Conservation (phyloP, 2,113 vertebrate species). For the Progne subis region DNA sequence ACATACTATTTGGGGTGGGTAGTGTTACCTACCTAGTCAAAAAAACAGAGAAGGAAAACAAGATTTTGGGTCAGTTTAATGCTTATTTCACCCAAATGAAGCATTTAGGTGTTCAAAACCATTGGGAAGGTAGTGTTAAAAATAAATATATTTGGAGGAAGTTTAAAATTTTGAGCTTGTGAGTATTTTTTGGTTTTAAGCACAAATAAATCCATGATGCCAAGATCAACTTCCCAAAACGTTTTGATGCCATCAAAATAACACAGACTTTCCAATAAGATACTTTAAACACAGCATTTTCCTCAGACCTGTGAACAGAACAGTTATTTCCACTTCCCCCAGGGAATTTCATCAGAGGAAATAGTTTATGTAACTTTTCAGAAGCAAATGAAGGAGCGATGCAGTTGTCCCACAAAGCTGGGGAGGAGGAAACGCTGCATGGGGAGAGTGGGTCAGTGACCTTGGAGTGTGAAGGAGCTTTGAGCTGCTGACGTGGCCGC, state of each 20-base stretch:
- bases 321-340: background rate
- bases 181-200: background rate
- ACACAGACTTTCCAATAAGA: background rate
- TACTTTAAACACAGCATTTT: background rate
- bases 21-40: background rate
- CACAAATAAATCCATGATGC: background rate
- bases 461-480: background rate
- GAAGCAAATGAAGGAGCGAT: background rate
- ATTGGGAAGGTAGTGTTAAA: background rate
- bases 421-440: fast-evolving
- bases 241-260: background rate
- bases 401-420: background rate
- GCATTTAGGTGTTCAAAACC: background rate
- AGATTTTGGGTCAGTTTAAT: background rate
- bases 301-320: background rate
- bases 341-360: background rate
- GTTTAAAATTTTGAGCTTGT: background rate
- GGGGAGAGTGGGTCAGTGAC: too few relatives aligned
- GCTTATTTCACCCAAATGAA: background rate
- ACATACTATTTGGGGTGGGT: background rate
- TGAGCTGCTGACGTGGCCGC: background rate
- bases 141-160: background rate
- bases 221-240: background rate
- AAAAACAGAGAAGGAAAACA: background rate
- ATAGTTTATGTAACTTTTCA: background rate